These are phyloP conservation scores for Pterocles orientalis DNA, from an alignment of 2,113 vertebrate species.

Conservation along the genomic window DNA sequence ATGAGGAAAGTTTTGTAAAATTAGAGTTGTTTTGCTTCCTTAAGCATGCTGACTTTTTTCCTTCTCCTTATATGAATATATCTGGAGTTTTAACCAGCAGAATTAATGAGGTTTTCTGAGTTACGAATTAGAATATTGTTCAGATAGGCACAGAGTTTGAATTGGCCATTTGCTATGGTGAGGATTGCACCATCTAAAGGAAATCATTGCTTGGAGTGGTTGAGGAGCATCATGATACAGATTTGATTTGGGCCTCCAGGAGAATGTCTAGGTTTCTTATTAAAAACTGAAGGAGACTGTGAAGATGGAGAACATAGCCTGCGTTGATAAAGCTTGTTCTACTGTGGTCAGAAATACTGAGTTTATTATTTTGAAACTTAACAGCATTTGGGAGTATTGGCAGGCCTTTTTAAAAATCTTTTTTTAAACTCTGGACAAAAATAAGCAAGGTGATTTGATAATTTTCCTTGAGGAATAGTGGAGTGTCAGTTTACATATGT, in stretches of 20 bases:
- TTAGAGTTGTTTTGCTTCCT: not conserved
- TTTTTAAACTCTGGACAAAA: not conserved
- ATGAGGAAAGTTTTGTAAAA: not conserved
- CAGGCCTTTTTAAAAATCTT: not conserved
- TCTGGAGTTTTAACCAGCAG: not conserved
- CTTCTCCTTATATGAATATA: not conserved
- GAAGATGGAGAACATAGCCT: not conserved
- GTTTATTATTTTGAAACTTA: not conserved
- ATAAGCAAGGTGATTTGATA: not conserved
- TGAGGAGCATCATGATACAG: not conserved
- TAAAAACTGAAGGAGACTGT: not conserved
- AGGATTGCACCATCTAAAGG: not conserved
- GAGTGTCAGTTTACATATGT: not conserved
- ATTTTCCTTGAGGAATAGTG: not conserved
- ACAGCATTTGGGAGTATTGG: not conserved
- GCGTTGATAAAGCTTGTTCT: not conserved
- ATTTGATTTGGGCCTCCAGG: not conserved
- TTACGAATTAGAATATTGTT: not conserved
- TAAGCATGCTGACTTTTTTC: not conserved
- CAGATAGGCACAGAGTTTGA: not conserved
- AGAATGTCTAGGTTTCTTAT: not conserved
- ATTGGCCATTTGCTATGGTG: not conserved
- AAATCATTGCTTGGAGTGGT: not conserved
- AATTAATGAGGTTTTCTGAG: not conserved
- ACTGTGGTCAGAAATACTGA: not conserved